Conservation (phyloP, 2,797 vertebrate species). For the Ispidina picta region DNA sequence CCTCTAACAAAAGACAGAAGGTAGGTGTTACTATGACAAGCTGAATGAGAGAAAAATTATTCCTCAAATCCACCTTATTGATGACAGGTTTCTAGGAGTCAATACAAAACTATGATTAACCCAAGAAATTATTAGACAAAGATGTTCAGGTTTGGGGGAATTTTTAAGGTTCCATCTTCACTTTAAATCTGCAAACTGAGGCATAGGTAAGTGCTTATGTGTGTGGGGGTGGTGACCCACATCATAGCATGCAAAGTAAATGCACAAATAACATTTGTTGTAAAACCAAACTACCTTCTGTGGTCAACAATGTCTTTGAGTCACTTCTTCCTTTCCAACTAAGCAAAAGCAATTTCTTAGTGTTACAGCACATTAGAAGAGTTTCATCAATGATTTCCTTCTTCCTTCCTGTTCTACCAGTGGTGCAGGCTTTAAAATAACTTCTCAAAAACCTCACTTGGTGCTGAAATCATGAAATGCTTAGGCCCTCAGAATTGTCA, state of each 20-base stretch:
- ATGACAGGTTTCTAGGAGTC: neutral
- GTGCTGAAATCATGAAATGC: fast-evolving
- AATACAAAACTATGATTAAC: neutral
- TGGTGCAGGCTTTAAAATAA: neutral
- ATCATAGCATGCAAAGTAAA: neutral
- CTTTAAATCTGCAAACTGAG: neutral
- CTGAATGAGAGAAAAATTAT: neutral
- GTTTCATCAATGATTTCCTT: constrained; percentile 44
- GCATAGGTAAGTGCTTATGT: neutral
- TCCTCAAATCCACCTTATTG: neutral
- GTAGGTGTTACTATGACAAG: neutral
- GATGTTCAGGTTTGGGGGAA: neutral
- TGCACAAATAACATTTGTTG: neutral
- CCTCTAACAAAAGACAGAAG: neutral
- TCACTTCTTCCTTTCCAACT: neutral
- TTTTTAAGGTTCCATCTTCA: neutral
- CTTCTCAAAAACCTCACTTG: neutral
- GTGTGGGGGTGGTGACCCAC: neutral
- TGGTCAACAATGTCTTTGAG: neutral
- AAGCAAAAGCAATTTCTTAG: neutral
- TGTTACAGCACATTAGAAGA: neutral
- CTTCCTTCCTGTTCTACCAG: constrained; percentile 19
- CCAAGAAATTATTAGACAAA: neutral
- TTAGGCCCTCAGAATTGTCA: fast-evolving
- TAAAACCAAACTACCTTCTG: neutral